Evolutionary conservation across 1,140 invertebrate species (phyloP).

Genomic region (Condylostylus longicornis): DNA sequence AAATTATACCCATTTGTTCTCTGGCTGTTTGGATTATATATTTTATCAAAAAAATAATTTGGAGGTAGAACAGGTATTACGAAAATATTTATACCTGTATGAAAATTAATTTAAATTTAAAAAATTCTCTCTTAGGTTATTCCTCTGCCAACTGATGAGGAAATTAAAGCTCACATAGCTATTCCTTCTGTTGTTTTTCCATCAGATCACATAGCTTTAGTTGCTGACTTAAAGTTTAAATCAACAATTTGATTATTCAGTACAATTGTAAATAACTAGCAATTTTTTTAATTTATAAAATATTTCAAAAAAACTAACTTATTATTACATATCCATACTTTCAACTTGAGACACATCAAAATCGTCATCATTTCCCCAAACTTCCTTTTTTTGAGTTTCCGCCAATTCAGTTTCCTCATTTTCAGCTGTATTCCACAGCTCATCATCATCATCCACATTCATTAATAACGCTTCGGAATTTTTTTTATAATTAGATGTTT

Average conservation of each 20-base stretch:
- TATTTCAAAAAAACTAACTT: too few species aligned
- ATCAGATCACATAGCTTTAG: constrained; percentile 80
- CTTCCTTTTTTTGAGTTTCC: constrained; percentile 17
- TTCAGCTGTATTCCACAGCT: constrained; percentile 26
- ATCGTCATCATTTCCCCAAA: constrained; percentile 23
- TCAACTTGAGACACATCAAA: constrained; percentile 25
- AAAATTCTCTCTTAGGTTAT: constrained; percentile 40
- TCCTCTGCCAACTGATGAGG: constrained; percentile 61
- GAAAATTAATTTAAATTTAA: constrained; percentile 3
- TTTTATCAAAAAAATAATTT: constrained; percentile 58
- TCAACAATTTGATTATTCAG: too few species aligned
- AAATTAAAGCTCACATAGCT: constrained; percentile 51
- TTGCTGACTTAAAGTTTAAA: constrained; percentile 54
- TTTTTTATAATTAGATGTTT: constrained; percentile 9
- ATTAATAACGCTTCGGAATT: constrained; percentile 14
- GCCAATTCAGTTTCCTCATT: constrained; percentile 18
- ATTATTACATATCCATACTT: constrained; percentile 1
- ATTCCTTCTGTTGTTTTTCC: constrained; percentile 77
- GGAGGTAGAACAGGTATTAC: constrained; percentile 41
- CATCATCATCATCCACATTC: constrained; percentile 24
- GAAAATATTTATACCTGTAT: constrained; percentile 3
- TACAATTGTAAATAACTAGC: too few species aligned
- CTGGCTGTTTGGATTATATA: constrained; percentile 85
- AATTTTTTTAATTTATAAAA: too few species aligned
- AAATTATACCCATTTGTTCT: constrained; percentile 70